Evolutionary conservation across 2,888 invertebrate species (phyloP).

Genomic region (Bembecia ichneumoniformis): DNA sequence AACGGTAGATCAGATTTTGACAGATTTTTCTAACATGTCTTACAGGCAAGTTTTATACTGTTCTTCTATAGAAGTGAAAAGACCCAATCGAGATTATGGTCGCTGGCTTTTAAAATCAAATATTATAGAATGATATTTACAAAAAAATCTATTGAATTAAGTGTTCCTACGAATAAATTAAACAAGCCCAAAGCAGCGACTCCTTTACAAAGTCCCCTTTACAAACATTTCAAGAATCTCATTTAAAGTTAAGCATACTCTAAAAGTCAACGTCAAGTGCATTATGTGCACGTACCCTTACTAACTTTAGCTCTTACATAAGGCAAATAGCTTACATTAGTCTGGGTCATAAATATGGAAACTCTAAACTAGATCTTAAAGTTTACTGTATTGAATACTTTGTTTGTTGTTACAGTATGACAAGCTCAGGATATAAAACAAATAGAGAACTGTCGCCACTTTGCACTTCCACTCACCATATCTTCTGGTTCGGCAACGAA

Average conservation of each 20-base stretch:
- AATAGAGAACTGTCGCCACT: not conserved
- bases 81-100: too few species aligned
- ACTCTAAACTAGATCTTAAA: constrained; percentile 13
- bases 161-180: not conserved
- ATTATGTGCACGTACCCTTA: constrained; percentile 24
- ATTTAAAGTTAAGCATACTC: constrained; percentile 47
- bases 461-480: too few species aligned
- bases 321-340: constrained; percentile 25
- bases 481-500: too few species aligned
- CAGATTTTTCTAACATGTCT: too few species aligned
- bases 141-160: too few species aligned
- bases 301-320: not conserved
- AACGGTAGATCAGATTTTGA: too few species aligned
- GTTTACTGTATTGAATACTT: not conserved
- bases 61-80: too few species aligned
- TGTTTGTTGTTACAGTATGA: not conserved
- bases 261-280: constrained; percentile 33
- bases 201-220: constrained; percentile 35
- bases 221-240: constrained; percentile 47
- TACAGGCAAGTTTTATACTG: too few species aligned
- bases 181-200: constrained; percentile 7
- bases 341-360: constrained; percentile 22
- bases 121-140: too few species aligned
- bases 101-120: too few species aligned
- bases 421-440: not conserved